A percentile compares a stretch with the other conserved stretches of the same genome.
Conservation (phyloP, 1,140 invertebrate genomes). For the Nasonia longicornis region DNA sequence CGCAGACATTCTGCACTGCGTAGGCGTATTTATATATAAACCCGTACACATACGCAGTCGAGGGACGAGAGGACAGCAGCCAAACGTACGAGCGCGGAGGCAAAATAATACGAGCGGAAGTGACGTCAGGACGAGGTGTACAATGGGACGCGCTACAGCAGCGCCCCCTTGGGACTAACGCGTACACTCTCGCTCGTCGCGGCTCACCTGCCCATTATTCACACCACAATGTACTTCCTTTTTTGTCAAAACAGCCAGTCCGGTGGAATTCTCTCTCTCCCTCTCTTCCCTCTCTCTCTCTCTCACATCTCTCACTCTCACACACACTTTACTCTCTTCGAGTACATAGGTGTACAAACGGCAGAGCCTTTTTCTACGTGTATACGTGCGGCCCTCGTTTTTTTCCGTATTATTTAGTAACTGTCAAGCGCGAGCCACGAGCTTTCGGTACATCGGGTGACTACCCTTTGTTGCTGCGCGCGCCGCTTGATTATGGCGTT, state of each 20-base stretch:
- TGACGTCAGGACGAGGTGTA: constrained; percentile 56
- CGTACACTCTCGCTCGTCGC: constrained; percentile 28
- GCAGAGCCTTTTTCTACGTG: constrained; percentile 5
- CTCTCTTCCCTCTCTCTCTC: neutral
- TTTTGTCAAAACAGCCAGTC: constrained; percentile 53
- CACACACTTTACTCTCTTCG: neutral
- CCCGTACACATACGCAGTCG: neutral
- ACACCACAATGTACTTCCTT: constrained; percentile 62
- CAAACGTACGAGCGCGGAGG: constrained; percentile 32
- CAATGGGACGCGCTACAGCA: constrained; percentile 46
- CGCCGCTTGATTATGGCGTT: constrained; percentile 7
- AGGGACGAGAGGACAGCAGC: neutral
- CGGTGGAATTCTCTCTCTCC: constrained; percentile 2
- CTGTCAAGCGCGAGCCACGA: neutral
- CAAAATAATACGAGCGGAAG: constrained; percentile 63
- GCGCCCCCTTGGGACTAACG: constrained; percentile 43
- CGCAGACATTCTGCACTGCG: neutral
- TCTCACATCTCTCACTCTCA: neutral
- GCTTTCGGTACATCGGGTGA: neutral
- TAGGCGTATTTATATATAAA: neutral
- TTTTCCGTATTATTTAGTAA: constrained; percentile 30
- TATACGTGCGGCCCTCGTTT: neutral
- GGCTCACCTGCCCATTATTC: constrained; percentile 59
- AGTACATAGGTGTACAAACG: too few relatives aligned
- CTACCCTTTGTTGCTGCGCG: neutral